phyloP scores from a whole-genome alignment of 2,797 vertebrate species.

The Chaetodon trifasciatus region DNA sequence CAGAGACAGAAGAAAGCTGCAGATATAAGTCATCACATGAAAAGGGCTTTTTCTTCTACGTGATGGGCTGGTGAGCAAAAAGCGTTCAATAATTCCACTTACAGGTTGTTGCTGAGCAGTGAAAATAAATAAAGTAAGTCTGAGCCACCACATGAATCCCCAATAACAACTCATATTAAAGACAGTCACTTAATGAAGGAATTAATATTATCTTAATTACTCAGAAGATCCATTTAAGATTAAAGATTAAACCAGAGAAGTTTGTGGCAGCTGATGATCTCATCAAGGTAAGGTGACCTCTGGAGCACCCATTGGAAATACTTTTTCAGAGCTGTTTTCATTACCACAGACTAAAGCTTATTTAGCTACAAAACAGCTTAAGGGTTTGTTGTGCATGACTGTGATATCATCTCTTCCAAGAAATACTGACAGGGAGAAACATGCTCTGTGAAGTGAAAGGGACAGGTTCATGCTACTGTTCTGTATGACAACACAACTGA shows the following conservation, averaged over 20 bases:
- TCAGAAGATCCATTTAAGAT: not conserved
- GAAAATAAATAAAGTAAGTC: not conserved
- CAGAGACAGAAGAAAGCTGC: conserved; percentile 6
- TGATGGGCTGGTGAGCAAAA: not conserved
- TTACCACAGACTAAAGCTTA: not conserved
- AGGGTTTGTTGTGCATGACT: not conserved
- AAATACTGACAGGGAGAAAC: not conserved
- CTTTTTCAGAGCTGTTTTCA: not conserved
- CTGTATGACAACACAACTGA: not conserved
- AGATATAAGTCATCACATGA: not conserved
- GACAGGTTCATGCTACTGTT: not conserved
- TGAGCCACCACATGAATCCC: not conserved
- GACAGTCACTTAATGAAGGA: not conserved
- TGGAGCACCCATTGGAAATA: not conserved
- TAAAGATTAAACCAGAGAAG: not conserved
- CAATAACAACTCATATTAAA: not conserved
- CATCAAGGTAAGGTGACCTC: not conserved
- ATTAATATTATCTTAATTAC: not conserved
- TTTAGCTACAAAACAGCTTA: not conserved
- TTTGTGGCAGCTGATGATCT: not conserved
- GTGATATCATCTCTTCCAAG: not conserved
- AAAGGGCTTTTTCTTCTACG: not conserved
- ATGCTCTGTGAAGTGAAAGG: not conserved
- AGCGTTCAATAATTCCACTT: not conserved
- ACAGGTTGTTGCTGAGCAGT: not conserved